Evolutionary conservation across 2,113 vertebrate genomes (phyloP).

Genomic region (Coptodon bakossiorum): DNA sequence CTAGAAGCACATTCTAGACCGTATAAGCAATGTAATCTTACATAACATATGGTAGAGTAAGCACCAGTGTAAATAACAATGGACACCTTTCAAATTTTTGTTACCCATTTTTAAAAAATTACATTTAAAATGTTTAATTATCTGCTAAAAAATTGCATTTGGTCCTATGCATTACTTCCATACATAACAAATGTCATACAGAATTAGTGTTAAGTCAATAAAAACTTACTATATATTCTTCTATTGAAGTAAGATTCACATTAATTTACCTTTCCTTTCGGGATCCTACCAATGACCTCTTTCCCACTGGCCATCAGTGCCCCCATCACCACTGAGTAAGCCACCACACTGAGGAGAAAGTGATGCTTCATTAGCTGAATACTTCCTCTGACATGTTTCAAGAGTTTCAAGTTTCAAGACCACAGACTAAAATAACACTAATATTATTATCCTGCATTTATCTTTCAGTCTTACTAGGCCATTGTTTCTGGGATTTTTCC

Average conservation of each 20-base stretch:
- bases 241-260: not conserved
- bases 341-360: slow-evolving; percentile 79
- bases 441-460: not conserved
- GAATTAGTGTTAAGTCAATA: not conserved
- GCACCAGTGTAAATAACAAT: not conserved
- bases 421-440: not conserved
- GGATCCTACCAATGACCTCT: slow-evolving; percentile 90
- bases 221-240: not conserved
- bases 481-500: not conserved
- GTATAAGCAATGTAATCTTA: not conserved
- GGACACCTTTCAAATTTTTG: not conserved
- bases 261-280: slow-evolving; percentile 87
- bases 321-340: slow-evolving; percentile 95
- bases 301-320: slow-evolving; percentile 96
- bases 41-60: not conserved
- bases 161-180: not conserved
- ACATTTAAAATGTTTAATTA: not conserved
- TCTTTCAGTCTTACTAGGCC: not conserved
- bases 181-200: not conserved
- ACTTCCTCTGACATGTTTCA: not conserved
- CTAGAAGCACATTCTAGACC: not conserved
- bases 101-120: not conserved
- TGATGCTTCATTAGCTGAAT: not conserved
- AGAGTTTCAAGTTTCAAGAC: not conserved
- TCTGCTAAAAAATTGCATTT: not conserved